Evolutionary conservation across 2,113 vertebrate species (phyloP).

Genomic region (Myiopsitta monachus): DNA sequence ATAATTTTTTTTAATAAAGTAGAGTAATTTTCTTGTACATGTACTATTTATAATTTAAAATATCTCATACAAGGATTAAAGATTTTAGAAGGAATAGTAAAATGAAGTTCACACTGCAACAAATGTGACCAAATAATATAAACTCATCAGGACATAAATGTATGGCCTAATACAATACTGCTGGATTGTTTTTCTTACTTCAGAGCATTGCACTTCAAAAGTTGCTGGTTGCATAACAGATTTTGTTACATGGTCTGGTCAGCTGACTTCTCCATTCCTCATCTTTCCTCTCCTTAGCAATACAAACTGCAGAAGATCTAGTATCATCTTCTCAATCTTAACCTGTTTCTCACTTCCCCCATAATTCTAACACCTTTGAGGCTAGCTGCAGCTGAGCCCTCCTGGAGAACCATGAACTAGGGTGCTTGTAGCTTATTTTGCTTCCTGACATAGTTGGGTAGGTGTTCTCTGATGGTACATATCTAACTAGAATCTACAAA

Average conservation of each 20-base stretch:
- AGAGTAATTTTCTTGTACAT: not conserved
- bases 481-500: not conserved
- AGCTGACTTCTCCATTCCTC: not conserved
- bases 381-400: not conserved
- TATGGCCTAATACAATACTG: not conserved
- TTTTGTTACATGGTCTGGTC: not conserved
- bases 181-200: not conserved
- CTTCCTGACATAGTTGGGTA: not conserved
- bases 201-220: not conserved
- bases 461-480: not conserved
- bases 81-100: not conserved
- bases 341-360: conserved; percentile 13
- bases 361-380: not conserved
- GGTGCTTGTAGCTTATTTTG: not conserved
- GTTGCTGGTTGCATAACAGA: not conserved
- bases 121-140: not conserved
- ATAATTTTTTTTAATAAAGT: not conserved
- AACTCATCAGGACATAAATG: not conserved
- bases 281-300: not conserved
- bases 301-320: not conserved
- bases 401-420: not conserved
- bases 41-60: not conserved
- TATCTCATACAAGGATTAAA: not conserved
- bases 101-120: not conserved
- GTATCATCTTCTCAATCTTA: not conserved